These are phyloP conservation scores for Florisuga fusca DNA, from an alignment of 2,797 vertebrate genomes.

Conservation along the genomic window DNA sequence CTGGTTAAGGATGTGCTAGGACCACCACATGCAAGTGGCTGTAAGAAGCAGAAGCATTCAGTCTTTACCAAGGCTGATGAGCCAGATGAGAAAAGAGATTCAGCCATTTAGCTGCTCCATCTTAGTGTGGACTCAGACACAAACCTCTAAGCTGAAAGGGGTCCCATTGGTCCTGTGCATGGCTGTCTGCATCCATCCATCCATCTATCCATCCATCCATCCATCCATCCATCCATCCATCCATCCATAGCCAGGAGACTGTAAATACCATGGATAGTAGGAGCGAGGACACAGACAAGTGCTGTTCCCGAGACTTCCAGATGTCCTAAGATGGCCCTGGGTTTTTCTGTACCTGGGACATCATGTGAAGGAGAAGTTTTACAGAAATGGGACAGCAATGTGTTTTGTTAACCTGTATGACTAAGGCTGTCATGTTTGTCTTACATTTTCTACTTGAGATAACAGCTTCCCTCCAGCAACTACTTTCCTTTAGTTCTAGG, in stretches of 20 bases:
- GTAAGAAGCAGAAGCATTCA: neutral
- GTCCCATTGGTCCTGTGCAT: fast-evolving
- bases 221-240: too few species aligned
- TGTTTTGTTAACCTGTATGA: neutral
- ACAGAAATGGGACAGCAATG: neutral
- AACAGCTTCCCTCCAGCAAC: neutral
- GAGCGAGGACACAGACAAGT: neutral
- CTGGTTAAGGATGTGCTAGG: fast-evolving
- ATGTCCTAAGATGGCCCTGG: neutral
- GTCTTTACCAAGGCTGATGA: neutral
- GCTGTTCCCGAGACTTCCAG: neutral
- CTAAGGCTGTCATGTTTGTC: neutral
- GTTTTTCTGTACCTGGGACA: neutral
- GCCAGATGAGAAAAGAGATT: neutral
- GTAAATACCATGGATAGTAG: fast-evolving
- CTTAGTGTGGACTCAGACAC: neutral
- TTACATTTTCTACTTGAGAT: neutral
- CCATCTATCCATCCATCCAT: neutral
- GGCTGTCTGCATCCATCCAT: fast-evolving
- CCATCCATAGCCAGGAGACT: neutral
- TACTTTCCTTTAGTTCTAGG: neutral
- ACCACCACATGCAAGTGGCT: fast-evolving
- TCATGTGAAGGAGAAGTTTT: neutral
- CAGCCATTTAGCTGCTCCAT: neutral
- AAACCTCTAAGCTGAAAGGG: neutral